Evolutionary conservation across 1,140 invertebrate genomes (phyloP).

Genomic region (Aleiodes sp.): DNA sequence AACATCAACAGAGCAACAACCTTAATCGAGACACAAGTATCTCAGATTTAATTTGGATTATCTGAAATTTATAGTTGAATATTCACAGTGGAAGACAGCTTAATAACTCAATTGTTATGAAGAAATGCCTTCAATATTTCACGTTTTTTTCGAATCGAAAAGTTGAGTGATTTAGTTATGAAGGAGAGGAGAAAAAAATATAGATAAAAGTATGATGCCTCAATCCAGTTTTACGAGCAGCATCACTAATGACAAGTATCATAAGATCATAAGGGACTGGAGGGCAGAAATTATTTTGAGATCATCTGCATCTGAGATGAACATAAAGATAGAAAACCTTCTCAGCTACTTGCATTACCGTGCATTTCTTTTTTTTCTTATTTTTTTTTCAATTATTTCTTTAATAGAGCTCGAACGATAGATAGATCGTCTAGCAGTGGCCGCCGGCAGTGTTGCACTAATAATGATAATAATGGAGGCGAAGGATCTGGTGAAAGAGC

Average conservation of each 20-base stretch:
- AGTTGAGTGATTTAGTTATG: no score
- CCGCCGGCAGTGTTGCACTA: constrained; percentile 7
- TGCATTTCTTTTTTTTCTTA: not conserved
- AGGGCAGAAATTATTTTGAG: constrained; percentile 8
- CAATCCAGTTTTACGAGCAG: constrained; percentile 6
- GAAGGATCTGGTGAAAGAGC: not conserved
- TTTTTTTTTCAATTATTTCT: not conserved
- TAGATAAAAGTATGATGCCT: constrained; percentile 6
- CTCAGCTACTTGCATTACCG: not conserved
- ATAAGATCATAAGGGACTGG: not conserved
- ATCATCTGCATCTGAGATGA: constrained; percentile 2
- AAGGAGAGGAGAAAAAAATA: no score
- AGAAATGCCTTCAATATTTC: no score
- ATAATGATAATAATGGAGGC: constrained; percentile 5
- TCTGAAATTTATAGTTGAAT: no score
- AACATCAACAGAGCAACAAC: no score
- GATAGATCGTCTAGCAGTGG: constrained; percentile 2
- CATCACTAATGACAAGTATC: constrained; percentile 12
- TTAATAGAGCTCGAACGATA: not conserved
- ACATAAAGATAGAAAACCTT: constrained; percentile 3
- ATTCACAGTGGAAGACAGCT: no score
- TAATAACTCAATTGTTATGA: no score
- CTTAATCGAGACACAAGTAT: no score
- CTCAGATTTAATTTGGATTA: no score
- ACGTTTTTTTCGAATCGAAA: no score